Percentiles rank a stretch among this genome's conserved stretches.
Evolutionary conservation across 2,113 vertebrate genomes (phyloP).

Genomic region (Plecotus auritus): DNA sequence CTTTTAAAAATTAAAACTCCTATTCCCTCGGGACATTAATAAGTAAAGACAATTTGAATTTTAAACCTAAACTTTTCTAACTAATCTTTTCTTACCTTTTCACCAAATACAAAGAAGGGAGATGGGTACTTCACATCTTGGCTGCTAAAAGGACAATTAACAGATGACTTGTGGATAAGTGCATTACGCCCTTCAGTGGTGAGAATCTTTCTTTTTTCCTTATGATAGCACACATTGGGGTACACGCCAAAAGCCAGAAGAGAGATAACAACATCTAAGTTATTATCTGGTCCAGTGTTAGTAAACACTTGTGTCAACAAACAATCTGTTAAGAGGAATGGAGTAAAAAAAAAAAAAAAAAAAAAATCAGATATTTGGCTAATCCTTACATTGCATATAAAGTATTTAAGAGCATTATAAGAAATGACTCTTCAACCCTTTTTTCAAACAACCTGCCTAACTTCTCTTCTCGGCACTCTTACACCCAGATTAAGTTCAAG

Average conservation of each 20-base stretch:
- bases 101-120: constrained; percentile 95
- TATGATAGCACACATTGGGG: constrained; percentile 97
- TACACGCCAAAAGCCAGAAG: constrained; percentile 94
- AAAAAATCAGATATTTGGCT: constrained; percentile 48
- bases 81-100: constrained; percentile 87
- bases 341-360: neutral
- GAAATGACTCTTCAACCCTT: neutral
- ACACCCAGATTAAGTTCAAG: neutral
- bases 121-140: constrained; percentile 94
- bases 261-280: constrained; percentile 95
- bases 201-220: constrained; percentile 96
- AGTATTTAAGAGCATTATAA: neutral
- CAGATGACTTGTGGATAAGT: constrained; percentile 96
- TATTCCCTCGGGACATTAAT: neutral
- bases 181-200: constrained; percentile 97
- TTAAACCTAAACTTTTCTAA: neutral
- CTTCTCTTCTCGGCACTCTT: neutral
- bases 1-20: neutral
- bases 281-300: constrained; percentile 92
- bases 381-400: neutral
- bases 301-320: constrained; percentile 93
- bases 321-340: constrained; percentile 82
- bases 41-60: neutral
- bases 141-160: constrained; percentile 96
- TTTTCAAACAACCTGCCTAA: neutral